Conservation (phyloP, 2,113 vertebrate genomes). For the Rhizomys pruinosus region DNA sequence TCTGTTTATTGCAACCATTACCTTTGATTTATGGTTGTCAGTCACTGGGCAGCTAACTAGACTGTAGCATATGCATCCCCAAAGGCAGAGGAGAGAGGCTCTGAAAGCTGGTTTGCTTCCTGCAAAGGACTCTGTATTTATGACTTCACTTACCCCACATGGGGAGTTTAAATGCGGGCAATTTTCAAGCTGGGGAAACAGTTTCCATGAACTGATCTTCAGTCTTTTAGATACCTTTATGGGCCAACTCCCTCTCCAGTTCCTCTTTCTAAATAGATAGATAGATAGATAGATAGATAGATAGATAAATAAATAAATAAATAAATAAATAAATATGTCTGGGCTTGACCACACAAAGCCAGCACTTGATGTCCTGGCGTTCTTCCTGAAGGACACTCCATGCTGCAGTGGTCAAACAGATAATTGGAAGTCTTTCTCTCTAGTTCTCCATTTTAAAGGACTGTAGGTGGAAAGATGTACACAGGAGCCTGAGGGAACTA, state of each 20-base stretch:
- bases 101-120: slow-evolving; percentile 51
- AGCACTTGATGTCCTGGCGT: too few relatives aligned
- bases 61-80: slow-evolving; percentile 73
- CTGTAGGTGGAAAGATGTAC: neutral
- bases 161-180: slow-evolving; percentile 63
- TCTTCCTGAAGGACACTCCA: neutral
- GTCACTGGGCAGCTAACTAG: slow-evolving; percentile 69
- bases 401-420: neutral
- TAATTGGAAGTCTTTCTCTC: neutral
- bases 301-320: too few relatives aligned
- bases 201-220: slow-evolving; percentile 60
- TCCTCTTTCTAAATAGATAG: neutral
- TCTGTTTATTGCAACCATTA: slow-evolving; percentile 65
- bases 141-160: slow-evolving; percentile 50
- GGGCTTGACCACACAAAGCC: neutral
- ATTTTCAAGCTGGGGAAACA: slow-evolving; percentile 69
- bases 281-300: neutral
- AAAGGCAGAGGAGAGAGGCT: slow-evolving; percentile 65
- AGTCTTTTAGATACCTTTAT: slow-evolving; percentile 26
- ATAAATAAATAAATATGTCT: neutral
- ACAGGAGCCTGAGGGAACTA: neutral
- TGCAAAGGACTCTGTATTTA: slow-evolving; percentile 75
- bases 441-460: neutral
- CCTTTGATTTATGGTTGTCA: slow-evolving; percentile 75
- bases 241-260: neutral